Percentiles rank a stretch among this genome's conserved stretches.
These are phyloP conservation scores for Arge pagana DNA, from an alignment of 2,888 invertebrate genomes.

Conservation along the genomic window DNA sequence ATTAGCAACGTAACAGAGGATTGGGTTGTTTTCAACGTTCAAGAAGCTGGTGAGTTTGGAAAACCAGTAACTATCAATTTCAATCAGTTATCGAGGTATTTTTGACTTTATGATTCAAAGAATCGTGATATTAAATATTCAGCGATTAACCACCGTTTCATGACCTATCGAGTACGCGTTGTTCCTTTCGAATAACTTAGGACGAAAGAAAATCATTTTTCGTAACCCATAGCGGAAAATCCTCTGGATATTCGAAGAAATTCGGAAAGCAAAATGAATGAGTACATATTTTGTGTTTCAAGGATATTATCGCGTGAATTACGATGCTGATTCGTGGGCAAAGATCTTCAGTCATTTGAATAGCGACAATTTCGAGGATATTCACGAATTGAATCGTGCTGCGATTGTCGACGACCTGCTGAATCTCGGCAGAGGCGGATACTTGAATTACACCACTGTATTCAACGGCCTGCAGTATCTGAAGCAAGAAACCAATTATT, in stretches of 20 bases:
- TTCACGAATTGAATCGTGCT: conserved; percentile 70
- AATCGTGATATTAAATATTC: too few species aligned
- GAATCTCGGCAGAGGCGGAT: conserved; percentile 63
- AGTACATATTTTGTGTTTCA: conserved; percentile 22
- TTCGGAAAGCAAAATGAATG: neutral
- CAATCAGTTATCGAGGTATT: too few species aligned
- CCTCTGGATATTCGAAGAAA: too few species aligned
- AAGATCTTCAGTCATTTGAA: conserved; percentile 61
- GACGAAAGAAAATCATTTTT: neutral
- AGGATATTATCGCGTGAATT: conserved; percentile 70
- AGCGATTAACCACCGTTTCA: too few species aligned
- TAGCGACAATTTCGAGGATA: conserved; percentile 54
- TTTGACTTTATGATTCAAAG: too few species aligned
- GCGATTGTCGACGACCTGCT: conserved; percentile 74
- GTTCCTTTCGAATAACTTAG: neutral
- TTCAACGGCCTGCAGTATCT: conserved; percentile 66
- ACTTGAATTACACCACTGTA: conserved; percentile 60
- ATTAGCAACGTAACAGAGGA: conserved; percentile 42
- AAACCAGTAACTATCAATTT: too few species aligned
- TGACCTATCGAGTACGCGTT: too few species aligned
- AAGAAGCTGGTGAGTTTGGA: conserved; percentile 72
- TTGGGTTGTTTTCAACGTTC: conserved; percentile 77
- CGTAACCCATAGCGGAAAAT: too few species aligned
- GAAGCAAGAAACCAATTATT: conserved; percentile 66
- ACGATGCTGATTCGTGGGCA: conserved; percentile 64